These are phyloP conservation scores for Acanthurus tractus DNA, from an alignment of 2,797 vertebrate species.

Conservation along the genomic window DNA sequence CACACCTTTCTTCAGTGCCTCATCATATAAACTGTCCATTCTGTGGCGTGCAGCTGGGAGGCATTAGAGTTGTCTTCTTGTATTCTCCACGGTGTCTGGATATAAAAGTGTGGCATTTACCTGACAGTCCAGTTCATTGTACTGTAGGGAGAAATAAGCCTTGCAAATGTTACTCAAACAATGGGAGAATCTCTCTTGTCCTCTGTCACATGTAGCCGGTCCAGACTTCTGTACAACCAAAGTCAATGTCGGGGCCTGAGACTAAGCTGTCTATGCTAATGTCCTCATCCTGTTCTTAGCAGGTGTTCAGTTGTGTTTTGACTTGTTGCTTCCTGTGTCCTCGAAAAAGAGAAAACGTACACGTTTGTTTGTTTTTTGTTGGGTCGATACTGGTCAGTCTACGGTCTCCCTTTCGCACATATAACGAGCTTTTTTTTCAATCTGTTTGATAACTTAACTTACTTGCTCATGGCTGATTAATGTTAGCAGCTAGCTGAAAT, in stretches of 20 bases:
- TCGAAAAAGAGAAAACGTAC: too few species aligned
- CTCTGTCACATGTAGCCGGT: not conserved
- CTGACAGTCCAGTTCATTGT: constrained; percentile 24
- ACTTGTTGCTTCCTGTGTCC: too few species aligned
- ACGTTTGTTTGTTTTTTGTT: too few species aligned
- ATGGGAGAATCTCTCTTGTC: not conserved
- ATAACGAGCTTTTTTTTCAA: too few species aligned
- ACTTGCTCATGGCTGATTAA: too few species aligned
- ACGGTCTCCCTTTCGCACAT: too few species aligned
- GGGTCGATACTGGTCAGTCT: too few species aligned
- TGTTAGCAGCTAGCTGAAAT: not conserved
- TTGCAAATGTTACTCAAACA: not conserved
- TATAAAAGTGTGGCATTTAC: constrained; percentile 32
- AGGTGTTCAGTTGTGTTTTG: too few species aligned
- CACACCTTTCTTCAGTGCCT: constrained; percentile 33
- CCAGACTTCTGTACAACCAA: not conserved
- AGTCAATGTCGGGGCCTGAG: not conserved
- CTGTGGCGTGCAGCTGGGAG: constrained; percentile 21
- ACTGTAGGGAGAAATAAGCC: constrained; percentile 16
- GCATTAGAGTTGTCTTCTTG: constrained; percentile 10
- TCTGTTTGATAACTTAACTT: too few species aligned
- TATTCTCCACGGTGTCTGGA: not conserved
- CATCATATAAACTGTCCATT: constrained; percentile 52
- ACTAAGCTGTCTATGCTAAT: too few species aligned
- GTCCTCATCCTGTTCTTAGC: too few species aligned